phyloP scores from a whole-genome alignment of 2,797 vertebrate species.

The Crenuchus spilurus region DNA sequence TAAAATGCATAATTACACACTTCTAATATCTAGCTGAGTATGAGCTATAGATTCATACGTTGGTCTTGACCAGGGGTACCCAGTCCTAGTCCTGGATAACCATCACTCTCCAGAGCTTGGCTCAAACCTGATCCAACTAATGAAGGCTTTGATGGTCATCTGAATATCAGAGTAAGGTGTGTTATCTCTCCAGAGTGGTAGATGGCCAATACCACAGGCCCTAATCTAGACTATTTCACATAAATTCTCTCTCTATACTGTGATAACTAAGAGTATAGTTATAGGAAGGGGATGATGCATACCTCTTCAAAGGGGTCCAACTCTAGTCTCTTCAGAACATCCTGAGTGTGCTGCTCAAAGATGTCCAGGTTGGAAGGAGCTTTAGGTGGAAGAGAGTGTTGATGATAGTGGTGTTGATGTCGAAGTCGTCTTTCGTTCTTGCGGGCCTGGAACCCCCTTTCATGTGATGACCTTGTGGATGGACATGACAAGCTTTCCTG shows the following conservation, averaged over 20 bases:
- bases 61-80: too few species aligned
- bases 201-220: too few species aligned
- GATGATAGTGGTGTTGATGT: slow-evolving; percentile 76
- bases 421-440: slow-evolving; percentile 86
- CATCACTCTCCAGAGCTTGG: too few species aligned
- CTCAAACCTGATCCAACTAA: too few species aligned
- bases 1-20: neutral
- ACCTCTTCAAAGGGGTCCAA: slow-evolving; percentile 92
- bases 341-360: slow-evolving; percentile 92
- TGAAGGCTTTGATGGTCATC: too few species aligned
- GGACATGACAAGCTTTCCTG: slow-evolving; percentile 88
- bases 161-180: too few species aligned
- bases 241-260: too few species aligned
- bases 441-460: slow-evolving; percentile 84
- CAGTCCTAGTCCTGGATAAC: too few species aligned
- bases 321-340: slow-evolving; percentile 93
- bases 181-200: too few species aligned
- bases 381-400: slow-evolving; percentile 72
- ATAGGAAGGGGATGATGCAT: slow-evolving; percentile 56
- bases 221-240: too few species aligned
- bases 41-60: too few species aligned
- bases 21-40: neutral
- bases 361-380: slow-evolving; percentile 92
- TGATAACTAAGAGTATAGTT: neutral
- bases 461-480: slow-evolving; percentile 84